Base-by-base conservation (phyloP, 2,888 invertebrate species). In the Thecophora atra region DNA sequence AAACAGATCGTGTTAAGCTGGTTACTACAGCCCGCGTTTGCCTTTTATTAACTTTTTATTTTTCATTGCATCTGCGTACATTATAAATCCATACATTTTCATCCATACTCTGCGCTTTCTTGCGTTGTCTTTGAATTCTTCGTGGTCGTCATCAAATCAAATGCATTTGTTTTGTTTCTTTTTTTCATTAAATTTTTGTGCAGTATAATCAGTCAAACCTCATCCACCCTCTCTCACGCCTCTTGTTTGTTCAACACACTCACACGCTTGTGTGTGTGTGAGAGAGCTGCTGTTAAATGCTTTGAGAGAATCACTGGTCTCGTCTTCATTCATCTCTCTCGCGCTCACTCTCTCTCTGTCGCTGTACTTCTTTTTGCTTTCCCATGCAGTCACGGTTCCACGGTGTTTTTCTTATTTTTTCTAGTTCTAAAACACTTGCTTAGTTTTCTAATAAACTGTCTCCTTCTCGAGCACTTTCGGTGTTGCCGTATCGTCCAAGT, bases 331-430 rank as follows among this genome's bases (percentile, higher is more conserved):
- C 17, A 11, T 11, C 47, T 1, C 47, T 6, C 24, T 58, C 58
- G 26, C 58, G 13, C 58, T 11, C 15, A 1, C 1, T 28, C 24
- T 24, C 26, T 65, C 60, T 71, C 58, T 56, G 30, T 58, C 28
- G 65, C 30, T 26, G 60, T 68, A 17, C 47, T 52, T n/a, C 42
- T 21, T 30, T 66, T 56, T 21, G 56, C 44, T 54, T 37, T 68
- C 4, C 6, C 28, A 65, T 7, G 62, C 66, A 52, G 72, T 72
- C 70, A 65, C 58, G 30, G 66, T 72, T 70, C 51, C 54, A 65
- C 62, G 70, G 30, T 70, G 56, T 70, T n/a, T 62, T 69, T 68
- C 44, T 74, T 37, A 11, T 67, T 15, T 37, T 52, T 62, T 37
- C 19, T 42, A 64, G 44, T 19, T 2, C 15, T 19, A 42, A 37